phyloP scores from a whole-genome alignment of 2,113 vertebrate genomes.

The Taxidea taxus region DNA sequence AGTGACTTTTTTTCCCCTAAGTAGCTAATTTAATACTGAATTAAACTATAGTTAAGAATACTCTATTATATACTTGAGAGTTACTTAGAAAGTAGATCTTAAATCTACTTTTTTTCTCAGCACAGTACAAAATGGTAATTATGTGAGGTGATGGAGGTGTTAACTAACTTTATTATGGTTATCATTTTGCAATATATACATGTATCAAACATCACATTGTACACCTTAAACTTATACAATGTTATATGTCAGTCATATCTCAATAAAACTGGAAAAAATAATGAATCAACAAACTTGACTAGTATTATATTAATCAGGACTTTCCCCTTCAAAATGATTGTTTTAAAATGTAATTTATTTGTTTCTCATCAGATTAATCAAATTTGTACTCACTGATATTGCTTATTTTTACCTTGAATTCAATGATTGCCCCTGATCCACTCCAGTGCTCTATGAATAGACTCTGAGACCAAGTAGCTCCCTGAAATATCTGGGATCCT shows the following conservation, averaged over 20 bases:
- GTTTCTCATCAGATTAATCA: background rate
- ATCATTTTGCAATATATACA: background rate
- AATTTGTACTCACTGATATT: background rate
- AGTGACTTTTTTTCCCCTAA: background rate
- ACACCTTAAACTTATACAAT: background rate
- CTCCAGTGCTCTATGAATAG: background rate
- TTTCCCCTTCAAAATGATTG: background rate
- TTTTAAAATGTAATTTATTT: background rate
- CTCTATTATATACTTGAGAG: background rate
- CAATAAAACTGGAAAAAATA: background rate
- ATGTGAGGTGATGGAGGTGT: background rate
- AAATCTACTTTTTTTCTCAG: background rate
- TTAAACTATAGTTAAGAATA: background rate
- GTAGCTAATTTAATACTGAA: background rate
- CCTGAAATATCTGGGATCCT: background rate
- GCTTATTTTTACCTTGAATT: background rate
- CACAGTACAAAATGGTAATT: background rate
- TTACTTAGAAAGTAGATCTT: background rate
- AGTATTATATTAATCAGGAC: background rate
- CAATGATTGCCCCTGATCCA: background rate
- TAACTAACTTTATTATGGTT: background rate
- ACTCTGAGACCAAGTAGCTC: background rate
- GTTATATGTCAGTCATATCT: background rate
- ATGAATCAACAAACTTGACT: background rate
- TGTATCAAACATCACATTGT: background rate